Evolutionary conservation across 2,113 vertebrate species (phyloP).

Genomic region (Vidua chalybeata): DNA sequence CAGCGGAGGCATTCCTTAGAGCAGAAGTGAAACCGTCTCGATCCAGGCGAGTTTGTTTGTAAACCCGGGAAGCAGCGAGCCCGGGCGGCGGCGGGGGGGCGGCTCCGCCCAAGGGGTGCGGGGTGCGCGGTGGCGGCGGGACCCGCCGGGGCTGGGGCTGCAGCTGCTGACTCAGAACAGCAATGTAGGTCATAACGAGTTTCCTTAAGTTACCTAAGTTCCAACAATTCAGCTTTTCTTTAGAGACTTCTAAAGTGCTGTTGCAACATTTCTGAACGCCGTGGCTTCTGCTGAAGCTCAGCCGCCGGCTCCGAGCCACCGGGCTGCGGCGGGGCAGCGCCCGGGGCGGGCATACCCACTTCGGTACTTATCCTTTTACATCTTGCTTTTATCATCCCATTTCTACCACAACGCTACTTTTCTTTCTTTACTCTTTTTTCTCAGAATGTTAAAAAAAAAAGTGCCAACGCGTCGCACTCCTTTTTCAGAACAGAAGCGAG

Average conservation of each 20-base stretch:
- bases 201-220: slow-evolving; percentile 23
- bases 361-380: neutral
- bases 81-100: neutral
- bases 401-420: neutral
- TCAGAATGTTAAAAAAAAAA: neutral
- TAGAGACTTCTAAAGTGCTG: neutral
- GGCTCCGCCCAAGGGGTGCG: neutral
- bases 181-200: slow-evolving; percentile 36
- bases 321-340: neutral
- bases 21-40: slow-evolving; percentile 35
- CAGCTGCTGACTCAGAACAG: slow-evolving; percentile 37
- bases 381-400: neutral
- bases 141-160: neutral
- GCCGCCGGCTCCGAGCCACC: neutral
- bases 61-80: neutral
- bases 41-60: slow-evolving; percentile 7
- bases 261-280: neutral
- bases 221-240: slow-evolving; percentile 16
- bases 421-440: neutral
- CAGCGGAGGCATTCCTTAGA: neutral
- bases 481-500: neutral
- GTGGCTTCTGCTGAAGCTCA: neutral
- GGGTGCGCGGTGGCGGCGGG: neutral
- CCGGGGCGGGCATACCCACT: neutral
- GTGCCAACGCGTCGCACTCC: neutral